A percentile compares a stretch with the other conserved stretches of the same genome.
phyloP scores from a whole-genome alignment of 64 coral and sea anemone genomes.

The Pachyseris speciosa region DNA sequence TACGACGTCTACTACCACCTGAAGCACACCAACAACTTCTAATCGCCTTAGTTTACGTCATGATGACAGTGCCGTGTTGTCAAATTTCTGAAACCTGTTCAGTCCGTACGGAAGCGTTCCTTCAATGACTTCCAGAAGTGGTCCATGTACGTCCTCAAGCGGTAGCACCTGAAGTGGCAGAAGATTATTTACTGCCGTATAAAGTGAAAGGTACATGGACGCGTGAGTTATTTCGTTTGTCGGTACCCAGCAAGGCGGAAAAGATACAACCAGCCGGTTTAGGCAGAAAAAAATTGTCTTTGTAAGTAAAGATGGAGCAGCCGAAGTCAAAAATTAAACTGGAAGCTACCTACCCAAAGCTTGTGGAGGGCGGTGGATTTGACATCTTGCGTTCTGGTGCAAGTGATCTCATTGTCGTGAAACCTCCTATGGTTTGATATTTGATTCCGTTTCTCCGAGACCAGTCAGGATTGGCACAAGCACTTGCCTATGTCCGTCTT shows the following conservation, averaged over 20 bases:
- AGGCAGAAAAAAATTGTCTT: constrained; percentile 56
- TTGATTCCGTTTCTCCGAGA: constrained; percentile 31
- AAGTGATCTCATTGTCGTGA: neutral
- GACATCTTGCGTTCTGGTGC: constrained; percentile 8
- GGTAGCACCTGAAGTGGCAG: neutral
- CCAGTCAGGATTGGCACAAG: constrained; percentile 21
- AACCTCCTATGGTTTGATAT: neutral
- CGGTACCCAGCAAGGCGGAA: neutral
- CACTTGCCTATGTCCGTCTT: constrained; percentile 11
- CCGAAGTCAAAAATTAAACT: constrained; percentile 15
- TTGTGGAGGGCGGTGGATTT: constrained; percentile 12
- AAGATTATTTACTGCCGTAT: neutral
- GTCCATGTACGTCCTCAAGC: no score
- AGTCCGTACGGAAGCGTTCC: neutral
- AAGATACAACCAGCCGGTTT: constrained; percentile 7
- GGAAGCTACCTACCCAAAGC: constrained; percentile 20
- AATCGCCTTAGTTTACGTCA: no score
- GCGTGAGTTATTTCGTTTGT: constrained; percentile 25
- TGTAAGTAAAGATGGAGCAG: constrained; percentile 26
- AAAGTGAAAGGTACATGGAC: constrained; percentile 34
- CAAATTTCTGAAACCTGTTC: neutral
- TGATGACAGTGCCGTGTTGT: no score
- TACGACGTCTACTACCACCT: no score
- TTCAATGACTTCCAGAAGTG: neutral
- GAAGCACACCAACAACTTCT: no score